Conservation (phyloP, 1,140 invertebrate genomes). For the Spodoptera frugiperda region DNA sequence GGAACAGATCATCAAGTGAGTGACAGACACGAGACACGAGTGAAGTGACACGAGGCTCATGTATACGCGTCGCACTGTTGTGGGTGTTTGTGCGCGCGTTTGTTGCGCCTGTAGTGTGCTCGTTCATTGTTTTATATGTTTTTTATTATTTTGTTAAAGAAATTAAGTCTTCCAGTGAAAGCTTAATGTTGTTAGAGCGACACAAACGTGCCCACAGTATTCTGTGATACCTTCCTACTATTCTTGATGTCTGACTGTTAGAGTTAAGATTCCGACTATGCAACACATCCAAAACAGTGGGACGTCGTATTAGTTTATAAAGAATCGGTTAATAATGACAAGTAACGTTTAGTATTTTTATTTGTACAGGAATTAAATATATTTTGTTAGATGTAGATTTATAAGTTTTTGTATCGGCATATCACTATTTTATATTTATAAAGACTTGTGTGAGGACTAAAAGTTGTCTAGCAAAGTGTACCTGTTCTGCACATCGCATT, state of each 20-base stretch:
- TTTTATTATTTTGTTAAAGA: neutral
- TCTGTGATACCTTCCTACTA: constrained; percentile 33
- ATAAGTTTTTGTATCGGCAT: constrained; percentile 24
- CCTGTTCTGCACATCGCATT: neutral
- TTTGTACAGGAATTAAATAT: constrained; percentile 36
- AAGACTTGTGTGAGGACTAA: constrained; percentile 2
- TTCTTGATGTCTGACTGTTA: constrained; percentile 8
- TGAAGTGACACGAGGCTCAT: constrained; percentile 5
- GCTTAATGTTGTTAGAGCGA: neutral
- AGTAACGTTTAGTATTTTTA: constrained; percentile 30
- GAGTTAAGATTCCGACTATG: constrained; percentile 12
- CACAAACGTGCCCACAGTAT: neutral
- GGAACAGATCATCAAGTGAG: constrained; percentile 70
- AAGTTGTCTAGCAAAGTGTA: neutral
- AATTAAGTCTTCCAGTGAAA: constrained; percentile 19
- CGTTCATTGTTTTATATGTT: constrained; percentile 1
- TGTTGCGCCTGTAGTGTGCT: neutral
- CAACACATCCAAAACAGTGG: constrained; percentile 11
- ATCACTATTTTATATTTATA: constrained; percentile 13
- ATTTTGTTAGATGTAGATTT: constrained; percentile 22
- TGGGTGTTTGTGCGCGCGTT: constrained; percentile 15
- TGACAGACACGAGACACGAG: neutral
- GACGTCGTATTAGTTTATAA: constrained; percentile 7
- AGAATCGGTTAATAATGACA: constrained; percentile 14
- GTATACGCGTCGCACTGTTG: constrained; percentile 1